These are phyloP conservation scores for Larimichthys polyactis DNA, from an alignment of 2,113 vertebrate genomes.

Conservation along the genomic window DNA sequence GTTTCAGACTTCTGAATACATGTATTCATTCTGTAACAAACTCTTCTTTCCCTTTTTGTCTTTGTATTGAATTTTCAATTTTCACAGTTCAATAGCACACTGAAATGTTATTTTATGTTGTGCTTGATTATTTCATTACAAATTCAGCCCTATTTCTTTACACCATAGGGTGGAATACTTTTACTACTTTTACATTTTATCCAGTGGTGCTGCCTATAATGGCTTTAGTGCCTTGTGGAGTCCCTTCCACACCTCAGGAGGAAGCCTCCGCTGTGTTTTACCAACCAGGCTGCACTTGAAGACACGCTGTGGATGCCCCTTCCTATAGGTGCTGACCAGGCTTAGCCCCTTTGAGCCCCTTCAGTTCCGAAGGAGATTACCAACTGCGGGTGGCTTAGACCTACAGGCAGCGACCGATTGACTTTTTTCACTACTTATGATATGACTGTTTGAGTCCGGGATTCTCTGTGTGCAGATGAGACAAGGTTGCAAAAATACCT, in stretches of 20 bases:
- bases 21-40: background rate
- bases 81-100: background rate
- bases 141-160: too few relatives aligned
- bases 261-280: conserved; percentile 3
- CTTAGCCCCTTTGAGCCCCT: conserved; percentile 75
- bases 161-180: background rate
- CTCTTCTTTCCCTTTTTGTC: background rate
- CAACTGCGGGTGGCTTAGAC: conserved; percentile 67
- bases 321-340: conserved; percentile 61
- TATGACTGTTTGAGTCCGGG: conserved; percentile 22
- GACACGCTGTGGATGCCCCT: conserved; percentile 43
- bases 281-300: conserved; percentile 29
- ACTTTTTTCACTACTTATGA: conserved; percentile 41
- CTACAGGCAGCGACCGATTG: conserved; percentile 57
- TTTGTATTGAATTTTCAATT: background rate
- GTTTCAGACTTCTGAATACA: background rate
- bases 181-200: background rate
- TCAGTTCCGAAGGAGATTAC: conserved; percentile 76
- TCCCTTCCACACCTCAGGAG: background rate
- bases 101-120: background rate
- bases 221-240: background rate
- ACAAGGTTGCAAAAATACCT: background rate
- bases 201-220: background rate
- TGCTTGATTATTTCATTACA: background rate
- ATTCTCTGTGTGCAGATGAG: background rate